Evolutionary conservation across 2,888 invertebrate species (phyloP).

Genomic region (Unio delphinus): DNA sequence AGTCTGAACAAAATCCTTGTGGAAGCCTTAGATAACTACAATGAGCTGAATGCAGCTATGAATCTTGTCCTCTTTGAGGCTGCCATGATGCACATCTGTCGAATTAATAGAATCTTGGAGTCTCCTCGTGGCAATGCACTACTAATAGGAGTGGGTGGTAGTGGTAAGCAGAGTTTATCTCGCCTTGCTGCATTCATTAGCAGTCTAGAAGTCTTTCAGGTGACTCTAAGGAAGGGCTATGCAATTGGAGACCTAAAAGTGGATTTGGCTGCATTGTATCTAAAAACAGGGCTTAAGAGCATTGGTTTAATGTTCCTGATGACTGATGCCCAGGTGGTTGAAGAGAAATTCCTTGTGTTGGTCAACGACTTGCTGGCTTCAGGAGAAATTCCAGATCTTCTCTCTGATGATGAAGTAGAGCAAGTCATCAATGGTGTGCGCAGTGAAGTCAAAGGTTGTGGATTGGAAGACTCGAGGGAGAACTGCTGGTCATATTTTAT

Average conservation of each 20-base stretch:
- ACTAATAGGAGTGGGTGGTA: slow-evolving; percentile 95
- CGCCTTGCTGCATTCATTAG: slow-evolving; percentile 94
- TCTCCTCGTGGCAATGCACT: slow-evolving; percentile 95
- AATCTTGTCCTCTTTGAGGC: slow-evolving; percentile 96
- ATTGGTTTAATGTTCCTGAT: slow-evolving; percentile 95
- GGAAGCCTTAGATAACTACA: slow-evolving; percentile 93
- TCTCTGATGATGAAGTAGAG: slow-evolving; percentile 95
- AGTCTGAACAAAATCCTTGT: slow-evolving; percentile 85
- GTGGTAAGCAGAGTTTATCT: slow-evolving; percentile 94
- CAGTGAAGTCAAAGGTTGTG: slow-evolving; percentile 78
- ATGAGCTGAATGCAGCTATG: slow-evolving; percentile 97
- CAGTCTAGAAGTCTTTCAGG: slow-evolving; percentile 92
- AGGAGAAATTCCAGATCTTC: slow-evolving; percentile 95
- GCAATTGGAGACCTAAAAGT: slow-evolving; percentile 85
- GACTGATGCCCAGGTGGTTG: slow-evolving; percentile 97
- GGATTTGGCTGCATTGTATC: slow-evolving; percentile 88
- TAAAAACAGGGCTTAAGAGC: slow-evolving; percentile 93
- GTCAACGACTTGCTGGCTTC: slow-evolving; percentile 96
- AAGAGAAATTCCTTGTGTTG: slow-evolving; percentile 93
- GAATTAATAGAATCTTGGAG: slow-evolving; percentile 93
- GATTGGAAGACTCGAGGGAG: slow-evolving; percentile 91
- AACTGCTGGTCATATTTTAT: slow-evolving; percentile 99
- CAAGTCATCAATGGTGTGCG: slow-evolving; percentile 84
- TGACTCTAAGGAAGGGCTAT: slow-evolving; percentile 91
- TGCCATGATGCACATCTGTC: slow-evolving; percentile 93